Base-by-base conservation (phyloP, 2,888 invertebrate genomes). In the Sipha maydis region DNA sequence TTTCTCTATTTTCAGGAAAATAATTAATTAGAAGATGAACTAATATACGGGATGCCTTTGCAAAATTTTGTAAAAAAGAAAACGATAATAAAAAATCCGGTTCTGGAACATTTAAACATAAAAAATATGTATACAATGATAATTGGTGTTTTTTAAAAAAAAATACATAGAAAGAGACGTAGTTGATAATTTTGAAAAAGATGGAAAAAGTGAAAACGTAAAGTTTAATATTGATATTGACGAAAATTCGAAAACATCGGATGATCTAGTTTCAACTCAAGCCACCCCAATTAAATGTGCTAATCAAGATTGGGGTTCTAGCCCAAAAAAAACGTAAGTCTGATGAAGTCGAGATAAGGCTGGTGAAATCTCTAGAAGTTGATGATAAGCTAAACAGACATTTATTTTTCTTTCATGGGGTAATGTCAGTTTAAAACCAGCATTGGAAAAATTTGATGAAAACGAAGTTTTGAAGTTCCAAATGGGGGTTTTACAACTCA, bases 401-500 rank as follows among this genome's bases (percentile, higher is more conserved):
- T 78, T 48, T 90, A 34, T 85, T 71, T 83, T 90, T 90, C 85
- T 89, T 90, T 69, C 89, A 89, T 89, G 89, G 90, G 25, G 76
- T 90, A 21, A n/a, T 90, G 71, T 89, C 90, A 78, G 82, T 86
- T 31, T 90, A 56, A 89, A n/a, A n/a, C n/a, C 90, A 78, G 82
- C 89, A 38, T 73, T 90, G 28, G 76, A 89, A n/a, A 83, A 73
- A 61, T 90, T 90, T 85, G 80, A 89, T 76, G 89, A 90, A 71
- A 41, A 89, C 83, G 86, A 90, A 85, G 82, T 83, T 73, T 56
- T 90, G 28, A 85, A 90, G 48, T 90, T 90, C 77, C 90, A 90
- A 89, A 89, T 84, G 41, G 90, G 89, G 56, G 90, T 89, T 21
- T 86, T 90, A 78, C 31, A 61, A 82, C 69, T 90, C 34, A 88